phyloP scores from a whole-genome alignment of 2,888 invertebrate species.

The Phytoseiulus persimilis region DNA sequence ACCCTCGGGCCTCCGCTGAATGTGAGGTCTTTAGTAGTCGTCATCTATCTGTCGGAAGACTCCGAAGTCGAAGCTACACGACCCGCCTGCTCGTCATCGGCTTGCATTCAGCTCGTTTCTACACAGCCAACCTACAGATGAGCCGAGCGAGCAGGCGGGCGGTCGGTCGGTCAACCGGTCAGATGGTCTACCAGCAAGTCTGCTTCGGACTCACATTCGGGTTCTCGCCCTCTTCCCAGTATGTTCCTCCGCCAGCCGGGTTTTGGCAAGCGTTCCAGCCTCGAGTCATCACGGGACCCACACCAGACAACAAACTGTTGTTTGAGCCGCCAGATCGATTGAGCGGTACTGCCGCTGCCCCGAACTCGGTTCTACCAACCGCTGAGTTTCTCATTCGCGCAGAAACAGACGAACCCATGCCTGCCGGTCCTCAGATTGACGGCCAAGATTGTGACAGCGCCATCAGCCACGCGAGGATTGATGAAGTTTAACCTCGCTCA shows the following conservation, averaged over 20 bases:
- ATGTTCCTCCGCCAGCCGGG: not conserved
- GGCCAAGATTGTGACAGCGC: not conserved
- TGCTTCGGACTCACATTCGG: not conserved
- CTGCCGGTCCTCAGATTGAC: not conserved
- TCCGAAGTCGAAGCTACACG: too few relatives aligned
- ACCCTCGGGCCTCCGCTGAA: not conserved
- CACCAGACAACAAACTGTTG: not conserved
- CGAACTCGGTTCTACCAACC: too few relatives aligned
- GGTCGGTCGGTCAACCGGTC: not conserved
- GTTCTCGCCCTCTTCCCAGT: not conserved
- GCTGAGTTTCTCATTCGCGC: too few relatives aligned
- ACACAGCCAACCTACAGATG: too few relatives aligned
- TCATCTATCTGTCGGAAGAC: too few relatives aligned
- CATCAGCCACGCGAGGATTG: not conserved
- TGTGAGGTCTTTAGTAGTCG: too few relatives aligned
- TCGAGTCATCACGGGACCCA: not conserved
- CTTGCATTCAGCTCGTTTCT: too few relatives aligned
- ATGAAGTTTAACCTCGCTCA: not conserved
- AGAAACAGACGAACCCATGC: too few relatives aligned
- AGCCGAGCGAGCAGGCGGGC: not conserved
- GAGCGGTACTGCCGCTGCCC: not conserved
- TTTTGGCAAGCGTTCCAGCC: not conserved
- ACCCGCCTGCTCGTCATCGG: not conserved
- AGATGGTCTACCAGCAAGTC: not conserved
- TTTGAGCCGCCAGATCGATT: not conserved